A percentile compares a stretch with the other conserved stretches of the same genome.
These are phyloP conservation scores for Tautogolabrus adspersus DNA, from an alignment of 2,113 vertebrate species.

Conservation along the genomic window DNA sequence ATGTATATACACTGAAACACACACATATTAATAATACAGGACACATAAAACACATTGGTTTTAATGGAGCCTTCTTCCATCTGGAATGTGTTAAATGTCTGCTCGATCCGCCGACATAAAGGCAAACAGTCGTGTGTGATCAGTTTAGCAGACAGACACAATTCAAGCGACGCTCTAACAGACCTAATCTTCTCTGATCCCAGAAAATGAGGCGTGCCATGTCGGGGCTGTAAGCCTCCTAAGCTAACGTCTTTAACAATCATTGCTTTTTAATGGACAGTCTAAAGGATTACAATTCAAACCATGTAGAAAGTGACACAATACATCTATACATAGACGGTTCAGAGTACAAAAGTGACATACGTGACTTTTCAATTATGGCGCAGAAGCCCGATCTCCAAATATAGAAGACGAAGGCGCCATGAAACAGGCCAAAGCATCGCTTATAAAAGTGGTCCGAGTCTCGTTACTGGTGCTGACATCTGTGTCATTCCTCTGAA, in stretches of 20 bases:
- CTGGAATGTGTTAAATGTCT: background rate
- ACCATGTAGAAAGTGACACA: constrained; percentile 60
- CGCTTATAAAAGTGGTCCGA: background rate
- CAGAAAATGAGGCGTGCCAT: background rate
- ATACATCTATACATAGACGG: constrained; percentile 68
- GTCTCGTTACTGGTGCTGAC: background rate
- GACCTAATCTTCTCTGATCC: background rate
- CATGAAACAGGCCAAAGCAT: background rate
- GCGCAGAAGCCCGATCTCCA: background rate
- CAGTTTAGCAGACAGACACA: background rate
- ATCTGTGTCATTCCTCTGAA: background rate
- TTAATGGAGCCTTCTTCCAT: background rate
- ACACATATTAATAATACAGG: background rate
- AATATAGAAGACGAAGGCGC: background rate
- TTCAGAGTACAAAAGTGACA: background rate
- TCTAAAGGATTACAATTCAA: background rate
- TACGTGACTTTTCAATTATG: background rate
- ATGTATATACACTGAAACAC: too few species aligned
- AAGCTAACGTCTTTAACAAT: background rate
- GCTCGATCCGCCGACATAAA: background rate
- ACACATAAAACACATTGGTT: background rate
- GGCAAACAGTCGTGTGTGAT: background rate
- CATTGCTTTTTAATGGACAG: background rate
- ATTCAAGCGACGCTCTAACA: background rate
- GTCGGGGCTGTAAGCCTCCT: background rate